These are phyloP conservation scores for Drosophila ficusphila DNA, from an alignment of 1,140 invertebrate genomes.

Conservation along the genomic window DNA sequence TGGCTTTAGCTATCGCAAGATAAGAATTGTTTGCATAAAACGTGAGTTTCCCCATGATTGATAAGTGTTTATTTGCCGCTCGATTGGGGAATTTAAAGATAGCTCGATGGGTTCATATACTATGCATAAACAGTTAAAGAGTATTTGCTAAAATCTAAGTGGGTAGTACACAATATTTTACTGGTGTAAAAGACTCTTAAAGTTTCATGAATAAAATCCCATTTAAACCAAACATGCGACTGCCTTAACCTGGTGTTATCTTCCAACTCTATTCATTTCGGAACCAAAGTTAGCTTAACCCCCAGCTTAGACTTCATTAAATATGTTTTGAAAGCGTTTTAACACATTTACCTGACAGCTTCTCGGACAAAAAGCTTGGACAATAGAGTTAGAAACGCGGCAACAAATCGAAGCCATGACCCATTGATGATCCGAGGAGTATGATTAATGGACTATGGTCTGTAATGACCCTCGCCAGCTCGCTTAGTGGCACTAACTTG, in stretches of 20 bases:
- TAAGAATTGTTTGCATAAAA: slow-evolving; percentile 66
- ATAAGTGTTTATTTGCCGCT: slow-evolving; percentile 31
- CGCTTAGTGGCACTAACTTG: slow-evolving; percentile 42
- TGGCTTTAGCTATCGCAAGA: slow-evolving; percentile 12
- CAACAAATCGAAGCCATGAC: slow-evolving; percentile 40
- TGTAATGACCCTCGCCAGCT: slow-evolving; percentile 21
- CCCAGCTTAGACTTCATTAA: slow-evolving; percentile 18
- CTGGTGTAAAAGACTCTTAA: no score
- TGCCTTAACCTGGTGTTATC: not conserved
- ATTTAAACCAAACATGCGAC: no score
- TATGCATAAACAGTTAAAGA: not conserved
- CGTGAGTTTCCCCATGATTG: slow-evolving; percentile 42
- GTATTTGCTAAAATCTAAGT: not conserved
- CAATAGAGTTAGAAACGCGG: slow-evolving; percentile 24
- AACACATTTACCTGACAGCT: slow-evolving; percentile 33
- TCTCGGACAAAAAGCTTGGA: slow-evolving; percentile 1
- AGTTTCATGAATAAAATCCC: not conserved
- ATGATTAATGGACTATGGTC: slow-evolving; percentile 32
- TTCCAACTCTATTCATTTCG: not conserved
- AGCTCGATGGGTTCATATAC: not conserved
- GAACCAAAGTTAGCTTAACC: slow-evolving; percentile 12
- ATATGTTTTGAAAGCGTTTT: slow-evolving; percentile 33
- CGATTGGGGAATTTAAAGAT: slow-evolving; percentile 1
- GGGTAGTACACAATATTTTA: no score
- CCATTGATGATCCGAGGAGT: slow-evolving; percentile 34